Evolutionary conservation across 2,888 invertebrate species (phyloP), one percentile per base, ranked within the genome.

Genomic region (Pristionchus mayeri): DNA sequence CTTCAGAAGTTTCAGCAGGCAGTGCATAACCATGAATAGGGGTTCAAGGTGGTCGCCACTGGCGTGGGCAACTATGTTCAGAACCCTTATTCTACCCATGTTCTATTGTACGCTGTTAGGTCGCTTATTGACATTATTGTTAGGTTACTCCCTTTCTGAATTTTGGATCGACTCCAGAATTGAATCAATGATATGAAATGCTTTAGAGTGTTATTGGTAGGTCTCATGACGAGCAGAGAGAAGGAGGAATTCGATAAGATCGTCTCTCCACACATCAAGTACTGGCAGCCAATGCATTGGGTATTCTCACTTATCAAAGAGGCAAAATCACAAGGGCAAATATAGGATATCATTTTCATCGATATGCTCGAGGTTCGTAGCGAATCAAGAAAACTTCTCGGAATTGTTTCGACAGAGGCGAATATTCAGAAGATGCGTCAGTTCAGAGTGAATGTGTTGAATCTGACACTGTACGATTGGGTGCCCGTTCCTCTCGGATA

Each of bases 201-300:
- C n/a, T n/a, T n/a, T n/a, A n/a, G n/a, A n/a, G n/a, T n/a, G n/a
- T n/a, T n/a, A n/a, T n/a, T n/a, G n/a, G n/a, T n/a, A 82, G 91
- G 91, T 16, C 84, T 92, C 40, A 91, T 92, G 92, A 90, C 91
- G 3, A 87, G 90, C 63, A 87, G 87, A 40, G 92, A 92, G 81
- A 84, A 91, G 85, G 86, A 87, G n/a, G 91, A 91, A 75, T 91
- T 90, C 60, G 91, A 92, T n/a, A 84, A 87, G 37, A 88, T 92
- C 30, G 86, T 85, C 11, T 89, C 90, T 50, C 89, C 89, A 11
- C 90, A 92, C 80, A 86, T 86, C 21, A 92, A 91, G 84, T 92
- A 92, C 84, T 92, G 91, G 91, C 89, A 89, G 34, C 90, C 90
- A 24, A 89, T 90, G 89, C 88, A 92, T 34, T 92, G 92, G 92